These are phyloP conservation scores for Strix uralensis DNA, from an alignment of 2,113 vertebrate species.

Conservation along the genomic window DNA sequence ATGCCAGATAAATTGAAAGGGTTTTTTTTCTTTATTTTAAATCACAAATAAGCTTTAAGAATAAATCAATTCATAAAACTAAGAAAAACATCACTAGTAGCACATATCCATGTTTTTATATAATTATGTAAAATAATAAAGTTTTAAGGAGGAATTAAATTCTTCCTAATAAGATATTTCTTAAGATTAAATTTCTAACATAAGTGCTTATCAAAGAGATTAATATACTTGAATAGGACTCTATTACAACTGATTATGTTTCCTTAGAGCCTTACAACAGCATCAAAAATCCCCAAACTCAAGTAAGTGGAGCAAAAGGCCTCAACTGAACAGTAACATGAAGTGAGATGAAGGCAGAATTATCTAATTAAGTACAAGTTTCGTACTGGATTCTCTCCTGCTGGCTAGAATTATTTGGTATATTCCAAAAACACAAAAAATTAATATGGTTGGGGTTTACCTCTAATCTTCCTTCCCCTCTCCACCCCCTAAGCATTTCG, in stretches of 20 bases:
- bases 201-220: neutral
- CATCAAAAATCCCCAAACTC: neutral
- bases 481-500: neutral
- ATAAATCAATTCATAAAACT: neutral
- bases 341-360: neutral
- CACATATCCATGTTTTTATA: neutral
- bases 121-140: neutral
- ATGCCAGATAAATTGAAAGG: neutral
- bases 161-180: neutral
- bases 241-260: neutral
- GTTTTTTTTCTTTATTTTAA: neutral
- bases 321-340: neutral
- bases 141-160: neutral
- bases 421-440: neutral
- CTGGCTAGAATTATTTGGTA: neutral
- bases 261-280: neutral
- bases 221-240: neutral
- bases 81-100: neutral
- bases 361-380: neutral
- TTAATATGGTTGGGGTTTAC: neutral
- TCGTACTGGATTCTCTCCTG: neutral
- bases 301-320: neutral
- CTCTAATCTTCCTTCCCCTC: neutral
- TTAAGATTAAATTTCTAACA: neutral
- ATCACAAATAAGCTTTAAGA: neutral